Conservation (phyloP, 1,140 invertebrate genomes). For the Drosophila aff. region DNA sequence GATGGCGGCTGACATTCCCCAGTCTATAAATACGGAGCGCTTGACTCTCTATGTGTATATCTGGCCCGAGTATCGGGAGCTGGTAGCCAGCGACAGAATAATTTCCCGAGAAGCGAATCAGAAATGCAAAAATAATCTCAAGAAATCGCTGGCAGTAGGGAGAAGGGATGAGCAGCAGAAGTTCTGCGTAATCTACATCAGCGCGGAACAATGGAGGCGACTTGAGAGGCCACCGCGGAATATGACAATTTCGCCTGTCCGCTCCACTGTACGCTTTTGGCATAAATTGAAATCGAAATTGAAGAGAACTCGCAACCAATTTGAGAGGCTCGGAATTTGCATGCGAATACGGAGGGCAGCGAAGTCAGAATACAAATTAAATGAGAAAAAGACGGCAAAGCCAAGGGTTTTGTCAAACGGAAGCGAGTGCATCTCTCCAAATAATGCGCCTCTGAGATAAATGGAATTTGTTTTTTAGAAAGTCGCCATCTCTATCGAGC, state of each 20-base stretch:
- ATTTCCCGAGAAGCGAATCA: slow-evolving; percentile 66
- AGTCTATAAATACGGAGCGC: slow-evolving; percentile 59
- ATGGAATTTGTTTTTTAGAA: slow-evolving; percentile 38
- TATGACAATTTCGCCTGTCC: slow-evolving; percentile 29
- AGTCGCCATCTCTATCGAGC: slow-evolving; percentile 20
- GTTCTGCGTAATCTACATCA: slow-evolving; percentile 81
- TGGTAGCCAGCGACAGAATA: slow-evolving; percentile 39
- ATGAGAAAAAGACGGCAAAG: slow-evolving; percentile 8
- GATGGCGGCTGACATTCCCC: slow-evolving; percentile 12
- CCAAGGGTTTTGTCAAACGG: slow-evolving; percentile 54
- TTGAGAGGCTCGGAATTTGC: slow-evolving; percentile 52
- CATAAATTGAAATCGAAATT: slow-evolving; percentile 73
- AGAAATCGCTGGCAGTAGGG: slow-evolving; percentile 52
- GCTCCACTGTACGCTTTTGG: slow-evolving; percentile 46
- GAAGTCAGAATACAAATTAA: slow-evolving; percentile 40
- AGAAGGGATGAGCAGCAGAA: slow-evolving; percentile 46
- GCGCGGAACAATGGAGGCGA: slow-evolving; percentile 37
- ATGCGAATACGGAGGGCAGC: slow-evolving; percentile 26
- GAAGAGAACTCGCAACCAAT: slow-evolving; percentile 36
- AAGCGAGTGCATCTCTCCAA: slow-evolving; percentile 27
- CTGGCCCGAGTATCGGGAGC: slow-evolving; percentile 25
- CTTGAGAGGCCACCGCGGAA: slow-evolving; percentile 8
- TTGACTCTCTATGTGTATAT: slow-evolving; percentile 25
- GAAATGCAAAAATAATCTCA: slow-evolving; percentile 80
- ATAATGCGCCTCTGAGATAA: slow-evolving; percentile 4